Conservation (phyloP, 1,140 invertebrate species). For the Drosophila willistoni region DNA sequence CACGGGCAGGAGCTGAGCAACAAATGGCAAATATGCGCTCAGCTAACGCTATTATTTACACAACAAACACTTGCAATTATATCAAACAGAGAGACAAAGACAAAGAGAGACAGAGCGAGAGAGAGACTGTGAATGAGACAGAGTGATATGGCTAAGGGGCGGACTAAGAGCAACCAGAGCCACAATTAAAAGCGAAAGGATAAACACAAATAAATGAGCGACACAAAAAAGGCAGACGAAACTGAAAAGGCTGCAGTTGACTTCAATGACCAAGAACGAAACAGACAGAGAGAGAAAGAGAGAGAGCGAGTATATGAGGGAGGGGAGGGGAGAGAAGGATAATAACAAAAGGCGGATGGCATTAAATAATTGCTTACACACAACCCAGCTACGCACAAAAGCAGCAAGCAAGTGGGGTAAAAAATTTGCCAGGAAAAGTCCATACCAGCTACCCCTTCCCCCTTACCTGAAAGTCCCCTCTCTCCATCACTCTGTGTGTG, state of each 20-base stretch:
- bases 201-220: constrained; percentile 70
- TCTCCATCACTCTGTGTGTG: not conserved
- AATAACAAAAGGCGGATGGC: constrained; percentile 41
- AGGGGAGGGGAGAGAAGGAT: not conserved
- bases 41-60: constrained; percentile 69
- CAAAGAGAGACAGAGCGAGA: constrained; percentile 12
- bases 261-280: constrained; percentile 38
- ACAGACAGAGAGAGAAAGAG: constrained; percentile 24
- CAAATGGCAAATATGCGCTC: constrained; percentile 47
- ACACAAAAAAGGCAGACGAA: constrained; percentile 65
- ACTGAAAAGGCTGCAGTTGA: constrained; percentile 39
- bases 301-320: not conserved
- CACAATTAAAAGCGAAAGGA: constrained; percentile 76
- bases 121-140: constrained; percentile 14
- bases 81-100: constrained; percentile 36
- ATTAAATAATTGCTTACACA: constrained; percentile 72
- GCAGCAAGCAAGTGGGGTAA: constrained; percentile 29
- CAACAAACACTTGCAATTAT: constrained; percentile 70
- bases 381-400: constrained; percentile 47
- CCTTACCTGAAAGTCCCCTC: constrained; percentile 3
- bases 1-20: constrained; percentile 58
- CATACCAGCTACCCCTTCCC: constrained; percentile 16
- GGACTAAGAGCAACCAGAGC: constrained; percentile 25
- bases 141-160: not conserved
- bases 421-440: constrained; percentile 34